Conservation (phyloP, 2,888 invertebrate species). For the Incurvaria masculella region DNA sequence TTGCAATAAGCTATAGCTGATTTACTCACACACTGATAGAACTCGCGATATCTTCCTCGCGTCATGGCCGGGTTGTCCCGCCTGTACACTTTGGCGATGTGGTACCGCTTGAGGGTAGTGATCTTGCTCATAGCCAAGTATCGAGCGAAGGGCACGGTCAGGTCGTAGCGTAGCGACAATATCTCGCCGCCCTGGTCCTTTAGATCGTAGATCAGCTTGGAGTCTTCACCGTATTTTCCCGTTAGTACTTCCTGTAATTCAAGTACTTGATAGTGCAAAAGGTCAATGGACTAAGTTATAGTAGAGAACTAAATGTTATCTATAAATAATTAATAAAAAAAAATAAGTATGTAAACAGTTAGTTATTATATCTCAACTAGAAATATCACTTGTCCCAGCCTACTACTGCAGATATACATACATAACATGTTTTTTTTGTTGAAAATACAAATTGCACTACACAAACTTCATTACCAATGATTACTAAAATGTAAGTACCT, state of each 20-base stretch:
- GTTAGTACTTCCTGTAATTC: conserved; percentile 84
- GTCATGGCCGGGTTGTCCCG: conserved; percentile 98
- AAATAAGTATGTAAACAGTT: no score
- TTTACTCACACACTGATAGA: conserved; percentile 95
- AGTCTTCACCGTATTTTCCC: conserved; percentile 99
- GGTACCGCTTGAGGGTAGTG: conserved; percentile 90
- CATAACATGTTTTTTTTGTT: no score
- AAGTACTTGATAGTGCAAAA: not conserved
- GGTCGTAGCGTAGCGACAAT: conserved; percentile 91
- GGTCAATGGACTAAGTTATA: no score
- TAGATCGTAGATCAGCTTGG: conserved; percentile 97
- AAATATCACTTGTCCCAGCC: no score
- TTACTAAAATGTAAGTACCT: no score
- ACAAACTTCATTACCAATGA: no score
- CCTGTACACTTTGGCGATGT: conserved; percentile 98
- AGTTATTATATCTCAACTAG: no score
- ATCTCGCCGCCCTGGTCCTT: conserved; percentile 99
- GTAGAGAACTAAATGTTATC: no score
- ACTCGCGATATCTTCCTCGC: conserved; percentile 93
- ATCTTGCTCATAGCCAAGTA: conserved; percentile 99
- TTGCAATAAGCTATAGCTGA: no score
- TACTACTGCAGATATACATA: no score
- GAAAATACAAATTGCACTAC: no score
- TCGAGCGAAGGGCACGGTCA: conserved; percentile 97
- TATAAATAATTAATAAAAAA: no score